A percentile compares a stretch with the other conserved stretches of the same genome.
These are phyloP conservation scores for Nephrotoma appendiculata DNA, from an alignment of 2,888 invertebrate genomes.

Conservation along the genomic window DNA sequence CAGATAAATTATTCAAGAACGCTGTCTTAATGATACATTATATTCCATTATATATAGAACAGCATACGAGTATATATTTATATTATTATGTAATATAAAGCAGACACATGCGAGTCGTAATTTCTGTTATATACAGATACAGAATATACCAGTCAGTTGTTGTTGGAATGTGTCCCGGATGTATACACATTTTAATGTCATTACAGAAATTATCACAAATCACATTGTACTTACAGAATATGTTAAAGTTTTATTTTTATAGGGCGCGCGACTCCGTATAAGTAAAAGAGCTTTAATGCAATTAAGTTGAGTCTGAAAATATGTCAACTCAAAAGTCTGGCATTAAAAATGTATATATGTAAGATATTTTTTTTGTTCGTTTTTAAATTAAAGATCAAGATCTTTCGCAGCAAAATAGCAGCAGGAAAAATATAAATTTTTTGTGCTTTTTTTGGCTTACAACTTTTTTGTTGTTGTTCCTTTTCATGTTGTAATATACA, in stretches of 20 bases:
- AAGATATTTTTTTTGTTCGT: neutral
- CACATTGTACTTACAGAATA: no score
- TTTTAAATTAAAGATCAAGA: neutral
- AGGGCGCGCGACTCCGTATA: neutral
- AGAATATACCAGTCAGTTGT: no score
- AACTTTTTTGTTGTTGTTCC: neutral
- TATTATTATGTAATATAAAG: no score
- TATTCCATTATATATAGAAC: neutral
- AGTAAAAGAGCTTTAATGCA: neutral
- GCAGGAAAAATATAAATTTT: neutral
- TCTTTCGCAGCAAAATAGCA: neutral
- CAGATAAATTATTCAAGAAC: neutral
- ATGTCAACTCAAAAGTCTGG: neutral
- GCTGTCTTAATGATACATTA: neutral
- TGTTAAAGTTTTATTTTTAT: no score
- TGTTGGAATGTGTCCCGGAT: no score
- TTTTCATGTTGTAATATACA: neutral
- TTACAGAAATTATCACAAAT: no score
- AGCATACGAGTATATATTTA: neutral
- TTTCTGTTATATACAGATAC: no score
- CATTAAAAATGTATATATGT: neutral
- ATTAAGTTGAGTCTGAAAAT: neutral
- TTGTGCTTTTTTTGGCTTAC: neutral
- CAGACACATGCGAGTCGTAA: no score
- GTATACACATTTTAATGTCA: no score